Base-by-base conservation (phyloP, 2,888 invertebrate genomes). In the Leptogaster cylindrica region DNA sequence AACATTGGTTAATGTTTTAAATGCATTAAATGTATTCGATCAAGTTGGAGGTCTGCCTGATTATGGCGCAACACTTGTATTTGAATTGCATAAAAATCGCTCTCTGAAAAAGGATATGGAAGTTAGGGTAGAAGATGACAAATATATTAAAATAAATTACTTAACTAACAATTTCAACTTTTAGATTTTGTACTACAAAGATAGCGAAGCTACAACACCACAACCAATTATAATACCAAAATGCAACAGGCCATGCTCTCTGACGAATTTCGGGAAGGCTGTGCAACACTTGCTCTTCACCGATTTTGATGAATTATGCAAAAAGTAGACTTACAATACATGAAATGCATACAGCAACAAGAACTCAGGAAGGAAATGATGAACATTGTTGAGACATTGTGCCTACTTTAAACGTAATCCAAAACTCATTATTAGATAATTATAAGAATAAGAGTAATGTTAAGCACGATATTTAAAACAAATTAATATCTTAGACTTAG, bases 1-100 rank as follows among this genome's bases (percentile, higher is more conserved):
- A 6, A 91, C 89, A 0, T 79, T 93, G 14, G 88, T 91, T 2
- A 86, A 87, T 65, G 74, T 91, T 67, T 83, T 91, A 80, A 83
- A 87, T 65, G 84, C 89, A 10, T 83, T 93, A 72, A 87, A 88
- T 44, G 85, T 88, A 72, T 81, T 80, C 1, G 83, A 86, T 50
- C 79, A 84, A 61, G 69, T 71, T 18, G 72, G 78, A 61, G 75
- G 77, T 31, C 87, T 86, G 74, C 92, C 92, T 0, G 88, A 87
- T 55, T 90, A 89, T 77, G 89, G 89, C 2, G 87, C 91, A 2
- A 83, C 87, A 55, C 75, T 92, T 1, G 82, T 88, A 55, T 77
- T 91, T 12, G 91, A 93, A 77, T 77, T 91, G 16, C 87, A 89
- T 73, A 82, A 83, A 66, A 82, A 46, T 23, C 46, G 3, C 3